These are phyloP conservation scores for Pinna nobilis DNA, from an alignment of 1,140 invertebrate genomes.

Conservation along the genomic window DNA sequence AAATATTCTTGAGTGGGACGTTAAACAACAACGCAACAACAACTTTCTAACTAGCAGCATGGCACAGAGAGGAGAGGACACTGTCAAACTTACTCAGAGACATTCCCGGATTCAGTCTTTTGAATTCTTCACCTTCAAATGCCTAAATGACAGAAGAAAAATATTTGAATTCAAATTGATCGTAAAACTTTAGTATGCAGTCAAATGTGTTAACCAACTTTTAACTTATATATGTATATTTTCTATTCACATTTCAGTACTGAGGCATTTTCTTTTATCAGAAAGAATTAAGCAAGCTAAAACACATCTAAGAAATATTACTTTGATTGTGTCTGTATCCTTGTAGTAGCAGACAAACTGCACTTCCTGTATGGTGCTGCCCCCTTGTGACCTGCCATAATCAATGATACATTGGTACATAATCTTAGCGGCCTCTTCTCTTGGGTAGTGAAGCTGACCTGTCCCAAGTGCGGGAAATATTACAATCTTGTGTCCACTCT, in stretches of 20 bases:
- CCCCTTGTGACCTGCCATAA: slow-evolving; percentile 18
- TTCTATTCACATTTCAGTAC: no score
- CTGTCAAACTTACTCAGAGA: no score
- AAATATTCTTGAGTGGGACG: no score
- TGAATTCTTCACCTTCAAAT: slow-evolving; percentile 19
- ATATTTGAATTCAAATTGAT: no score
- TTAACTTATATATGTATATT: no score
- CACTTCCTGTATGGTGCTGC: neutral
- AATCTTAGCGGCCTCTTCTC: slow-evolving; percentile 9
- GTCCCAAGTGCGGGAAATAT: slow-evolving; percentile 23
- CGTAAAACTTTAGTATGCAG: no score
- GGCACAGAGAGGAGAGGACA: no score
- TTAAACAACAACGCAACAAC: no score
- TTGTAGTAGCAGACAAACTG: slow-evolving; percentile 9
- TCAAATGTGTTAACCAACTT: no score
- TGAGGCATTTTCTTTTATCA: no score
- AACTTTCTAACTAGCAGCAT: no score
- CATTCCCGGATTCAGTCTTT: neutral
- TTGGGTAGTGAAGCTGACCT: slow-evolving; percentile 19
- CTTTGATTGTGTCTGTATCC: slow-evolving; percentile 12
- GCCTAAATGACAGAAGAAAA: neutral
- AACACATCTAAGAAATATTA: slow-evolving; percentile 20
- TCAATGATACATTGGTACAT: slow-evolving; percentile 34
- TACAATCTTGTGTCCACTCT: neutral
- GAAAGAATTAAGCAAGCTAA: no score